A percentile compares a stretch with the other conserved stretches of the same genome.
Conservation (phyloP, 2,888 invertebrate species). For the Malthinus flaveolus region DNA sequence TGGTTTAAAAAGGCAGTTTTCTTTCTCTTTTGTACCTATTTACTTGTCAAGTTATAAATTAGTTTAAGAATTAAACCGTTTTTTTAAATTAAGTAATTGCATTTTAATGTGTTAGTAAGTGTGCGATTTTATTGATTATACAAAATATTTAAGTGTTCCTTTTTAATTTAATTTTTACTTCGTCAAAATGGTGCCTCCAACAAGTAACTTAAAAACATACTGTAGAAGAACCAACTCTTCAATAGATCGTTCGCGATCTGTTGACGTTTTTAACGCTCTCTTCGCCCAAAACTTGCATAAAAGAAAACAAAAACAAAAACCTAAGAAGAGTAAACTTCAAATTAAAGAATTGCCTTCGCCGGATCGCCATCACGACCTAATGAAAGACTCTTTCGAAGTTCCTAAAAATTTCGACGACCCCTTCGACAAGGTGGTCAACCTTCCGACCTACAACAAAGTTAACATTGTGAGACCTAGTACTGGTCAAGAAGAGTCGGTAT, state of each 20-base stretch:
- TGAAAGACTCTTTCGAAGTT: constrained; percentile 34
- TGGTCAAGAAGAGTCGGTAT: not conserved
- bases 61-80: no score
- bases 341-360: constrained; percentile 31
- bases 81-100: no score
- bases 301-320: constrained; percentile 21
- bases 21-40: no score
- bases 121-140: no score
- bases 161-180: not conserved
- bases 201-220: constrained; percentile 21
- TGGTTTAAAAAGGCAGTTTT: no score
- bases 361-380: constrained; percentile 25
- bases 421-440: constrained; percentile 39
- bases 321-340: constrained; percentile 21
- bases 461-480: not conserved
- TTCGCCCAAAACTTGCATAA: constrained; percentile 35
- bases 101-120: no score
- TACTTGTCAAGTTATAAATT: no score
- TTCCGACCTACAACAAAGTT: constrained; percentile 15
- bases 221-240: constrained; percentile 23
- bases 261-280: constrained; percentile 33
- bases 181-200: constrained; percentile 4
- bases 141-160: not conserved
- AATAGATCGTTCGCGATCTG: no score
- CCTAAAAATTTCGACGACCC: constrained; percentile 34